phyloP scores from a whole-genome alignment of 1,140 invertebrate species.

The Gyrodactylus bullatarudis region DNA sequence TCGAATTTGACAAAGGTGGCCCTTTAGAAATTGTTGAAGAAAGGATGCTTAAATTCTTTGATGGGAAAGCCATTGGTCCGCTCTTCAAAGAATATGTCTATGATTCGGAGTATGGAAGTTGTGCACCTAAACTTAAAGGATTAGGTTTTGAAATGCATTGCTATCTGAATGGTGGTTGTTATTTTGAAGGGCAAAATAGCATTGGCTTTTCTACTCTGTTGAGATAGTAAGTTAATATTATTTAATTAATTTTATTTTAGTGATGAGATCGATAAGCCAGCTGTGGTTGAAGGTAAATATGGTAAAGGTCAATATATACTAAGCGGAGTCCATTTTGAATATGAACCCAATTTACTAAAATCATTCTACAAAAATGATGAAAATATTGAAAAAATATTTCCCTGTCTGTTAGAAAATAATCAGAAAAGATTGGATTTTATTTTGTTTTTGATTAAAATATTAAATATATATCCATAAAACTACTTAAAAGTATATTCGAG shows the following conservation, averaged over 20 bases:
- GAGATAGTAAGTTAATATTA: background rate
- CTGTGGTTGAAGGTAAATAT: background rate
- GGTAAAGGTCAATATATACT: background rate
- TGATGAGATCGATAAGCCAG: background rate
- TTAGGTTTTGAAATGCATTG: background rate
- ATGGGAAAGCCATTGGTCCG: slow-evolving; percentile 10
- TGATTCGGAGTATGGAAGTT: background rate
- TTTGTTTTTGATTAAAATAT: background rate
- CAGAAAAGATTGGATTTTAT: background rate
- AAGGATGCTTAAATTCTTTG: slow-evolving; percentile 15
- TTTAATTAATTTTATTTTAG: too few species aligned
- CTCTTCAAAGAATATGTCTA: background rate
- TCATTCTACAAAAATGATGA: background rate
- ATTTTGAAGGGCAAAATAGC: too few species aligned
- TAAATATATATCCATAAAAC: background rate
- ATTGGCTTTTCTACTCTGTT: background rate
- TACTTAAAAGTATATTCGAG: too few species aligned
- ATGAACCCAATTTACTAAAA: background rate
- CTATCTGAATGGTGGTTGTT: background rate
- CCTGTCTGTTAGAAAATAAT: background rate
- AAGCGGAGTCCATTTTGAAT: background rate
- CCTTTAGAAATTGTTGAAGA: slow-evolving; percentile 15
- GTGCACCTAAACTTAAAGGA: background rate
- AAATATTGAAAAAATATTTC: background rate
- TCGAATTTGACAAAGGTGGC: slow-evolving; percentile 17